Conservation (phyloP, 2,113 vertebrate species). For the Setophaga kirtlandii region DNA sequence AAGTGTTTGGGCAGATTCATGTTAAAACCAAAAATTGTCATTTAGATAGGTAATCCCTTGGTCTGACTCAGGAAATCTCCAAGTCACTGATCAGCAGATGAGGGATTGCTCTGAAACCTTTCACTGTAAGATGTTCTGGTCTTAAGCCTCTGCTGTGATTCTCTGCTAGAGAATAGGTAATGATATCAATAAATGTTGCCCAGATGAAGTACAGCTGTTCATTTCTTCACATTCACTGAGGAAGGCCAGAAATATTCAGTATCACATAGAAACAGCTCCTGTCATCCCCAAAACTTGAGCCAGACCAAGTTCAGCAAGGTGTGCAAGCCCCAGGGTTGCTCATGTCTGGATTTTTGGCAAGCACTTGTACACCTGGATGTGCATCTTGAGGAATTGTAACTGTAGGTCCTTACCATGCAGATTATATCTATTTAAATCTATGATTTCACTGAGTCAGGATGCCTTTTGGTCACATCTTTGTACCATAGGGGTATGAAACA, state of each 20-base stretch:
- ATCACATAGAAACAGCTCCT: not conserved
- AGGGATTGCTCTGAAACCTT: not conserved
- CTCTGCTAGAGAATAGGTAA: not conserved
- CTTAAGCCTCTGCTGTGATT: not conserved
- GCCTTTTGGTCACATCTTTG: not conserved
- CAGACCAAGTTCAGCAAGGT: not conserved
- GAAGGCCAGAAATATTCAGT: not conserved
- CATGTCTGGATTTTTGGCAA: not conserved
- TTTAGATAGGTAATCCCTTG: rapidly evolving
- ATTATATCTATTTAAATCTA: not conserved
- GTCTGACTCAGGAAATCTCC: not conserved
- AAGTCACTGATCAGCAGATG: not conserved
- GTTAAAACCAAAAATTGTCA: not conserved
- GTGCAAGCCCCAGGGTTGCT: not conserved
- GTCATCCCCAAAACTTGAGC: not conserved
- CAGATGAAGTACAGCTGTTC: not conserved
- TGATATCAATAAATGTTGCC: not conserved
- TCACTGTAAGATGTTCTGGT: not conserved
- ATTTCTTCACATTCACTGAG: not conserved
- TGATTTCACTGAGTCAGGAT: not conserved
- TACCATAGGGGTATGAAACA: not conserved
- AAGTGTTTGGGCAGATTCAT: not conserved
- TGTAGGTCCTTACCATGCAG: not conserved
- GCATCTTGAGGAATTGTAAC: not conserved
- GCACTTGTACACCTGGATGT: not conserved